Conservation (phyloP, 2,797 vertebrate genomes). For the Oreonectes daqikongensis region DNA sequence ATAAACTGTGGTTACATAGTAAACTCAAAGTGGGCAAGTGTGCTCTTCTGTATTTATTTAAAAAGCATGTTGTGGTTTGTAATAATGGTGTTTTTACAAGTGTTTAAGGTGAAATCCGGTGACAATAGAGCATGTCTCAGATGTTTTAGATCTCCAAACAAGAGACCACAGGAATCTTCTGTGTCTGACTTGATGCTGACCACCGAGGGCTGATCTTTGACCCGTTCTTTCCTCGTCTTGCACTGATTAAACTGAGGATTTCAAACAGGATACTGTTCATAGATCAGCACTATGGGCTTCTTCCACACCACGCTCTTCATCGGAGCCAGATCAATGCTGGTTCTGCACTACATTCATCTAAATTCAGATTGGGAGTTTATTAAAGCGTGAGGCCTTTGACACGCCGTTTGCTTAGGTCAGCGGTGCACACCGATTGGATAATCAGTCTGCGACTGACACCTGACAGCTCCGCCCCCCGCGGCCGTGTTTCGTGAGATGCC, state of each 20-base stretch:
- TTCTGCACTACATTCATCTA: conserved; percentile 31
- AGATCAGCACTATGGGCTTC: conserved; percentile 14
- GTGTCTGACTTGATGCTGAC: not conserved
- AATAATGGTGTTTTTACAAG: not conserved
- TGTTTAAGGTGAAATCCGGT: not conserved
- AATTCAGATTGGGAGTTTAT: conserved; percentile 40
- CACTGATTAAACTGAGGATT: conserved; percentile 38
- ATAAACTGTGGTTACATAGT: no score
- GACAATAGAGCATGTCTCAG: not conserved
- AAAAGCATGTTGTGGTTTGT: not conserved
- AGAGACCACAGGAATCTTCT: not conserved
- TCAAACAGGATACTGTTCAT: conserved; percentile 6
- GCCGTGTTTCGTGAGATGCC: conserved; percentile 67
- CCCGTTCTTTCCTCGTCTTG: not conserved
- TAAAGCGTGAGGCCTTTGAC: conserved; percentile 25
- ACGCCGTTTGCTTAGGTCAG: conserved; percentile 3
- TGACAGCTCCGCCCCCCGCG: conserved; percentile 67
- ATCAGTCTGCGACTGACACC: conserved; percentile 69
- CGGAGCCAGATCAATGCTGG: conserved; percentile 22
- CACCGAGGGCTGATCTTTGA: not conserved
- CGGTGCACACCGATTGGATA: conserved; percentile 63
- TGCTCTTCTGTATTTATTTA: not conserved
- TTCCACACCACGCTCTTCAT: conserved; percentile 18
- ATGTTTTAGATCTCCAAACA: not conserved
- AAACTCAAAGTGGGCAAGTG: no score